Conservation (phyloP, 2,888 invertebrate species). For the Habroteleia sp. region DNA sequence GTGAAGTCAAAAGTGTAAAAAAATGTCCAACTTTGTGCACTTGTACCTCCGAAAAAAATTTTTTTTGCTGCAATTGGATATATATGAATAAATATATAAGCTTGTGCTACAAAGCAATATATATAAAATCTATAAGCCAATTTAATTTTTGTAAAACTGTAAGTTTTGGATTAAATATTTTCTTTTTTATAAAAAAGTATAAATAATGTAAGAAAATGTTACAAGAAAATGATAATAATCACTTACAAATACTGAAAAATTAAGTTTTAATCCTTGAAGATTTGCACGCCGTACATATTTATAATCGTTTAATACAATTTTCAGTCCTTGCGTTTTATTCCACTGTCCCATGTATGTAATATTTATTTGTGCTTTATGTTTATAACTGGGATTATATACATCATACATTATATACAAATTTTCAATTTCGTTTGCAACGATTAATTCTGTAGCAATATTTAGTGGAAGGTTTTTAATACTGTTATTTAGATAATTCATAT, state of each 20-base stretch:
- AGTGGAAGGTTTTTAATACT: constrained; percentile 66
- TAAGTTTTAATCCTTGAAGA: constrained; percentile 20
- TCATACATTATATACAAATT: constrained; percentile 68
- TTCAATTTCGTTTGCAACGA: constrained; percentile 50
- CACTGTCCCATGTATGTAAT: constrained; percentile 72
- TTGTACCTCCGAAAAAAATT: too few relatives aligned
- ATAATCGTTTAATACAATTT: constrained; percentile 68
- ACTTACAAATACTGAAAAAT: constrained; percentile 20
- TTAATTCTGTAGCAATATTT: constrained; percentile 65
- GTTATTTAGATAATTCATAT: constrained; percentile 14
- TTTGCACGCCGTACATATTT: constrained; percentile 61
- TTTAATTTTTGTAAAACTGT: too few relatives aligned
- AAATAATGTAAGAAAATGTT: too few relatives aligned
- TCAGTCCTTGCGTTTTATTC: constrained; percentile 65
- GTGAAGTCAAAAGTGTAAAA: too few relatives aligned
- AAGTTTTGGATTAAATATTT: too few relatives aligned
- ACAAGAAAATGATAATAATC: too few relatives aligned
- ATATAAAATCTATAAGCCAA: too few relatives aligned
- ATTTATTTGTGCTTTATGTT: constrained; percentile 71
- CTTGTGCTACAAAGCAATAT: too few relatives aligned
- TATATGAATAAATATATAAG: too few relatives aligned
- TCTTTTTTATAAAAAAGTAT: too few relatives aligned
- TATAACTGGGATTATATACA: constrained; percentile 73
- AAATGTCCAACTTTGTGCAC: too few relatives aligned
- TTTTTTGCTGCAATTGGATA: too few relatives aligned